Evolutionary conservation across 92 coral and sea anemone species (phyloP).

Genomic region (Porites lobata): DNA sequence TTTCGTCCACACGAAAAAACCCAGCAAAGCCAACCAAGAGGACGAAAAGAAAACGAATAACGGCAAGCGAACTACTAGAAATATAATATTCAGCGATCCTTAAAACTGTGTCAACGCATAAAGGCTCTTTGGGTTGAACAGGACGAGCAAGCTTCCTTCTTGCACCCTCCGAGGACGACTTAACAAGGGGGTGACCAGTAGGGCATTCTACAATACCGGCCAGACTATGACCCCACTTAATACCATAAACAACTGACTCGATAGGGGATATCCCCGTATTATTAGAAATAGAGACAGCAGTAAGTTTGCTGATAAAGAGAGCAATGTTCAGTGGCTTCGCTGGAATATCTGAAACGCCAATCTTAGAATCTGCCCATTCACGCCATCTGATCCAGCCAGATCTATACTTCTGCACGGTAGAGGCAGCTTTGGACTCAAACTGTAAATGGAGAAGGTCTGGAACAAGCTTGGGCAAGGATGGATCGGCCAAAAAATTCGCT

Average conservation of each 20-base stretch:
- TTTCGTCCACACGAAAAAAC: background rate
- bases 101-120: slow-evolving; percentile 43
- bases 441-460: no score
- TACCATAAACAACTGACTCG: no score
- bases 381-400: slow-evolving; percentile 45
- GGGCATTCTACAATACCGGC: slow-evolving; percentile 9
- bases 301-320: no score
- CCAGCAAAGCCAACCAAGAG: slow-evolving; percentile 1
- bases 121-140: slow-evolving; percentile 74
- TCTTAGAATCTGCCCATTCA: slow-evolving; percentile 18
- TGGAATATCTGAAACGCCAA: no score
- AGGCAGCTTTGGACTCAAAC: no score
- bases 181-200: slow-evolving; percentile 61
- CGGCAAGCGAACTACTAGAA: slow-evolving; percentile 49
- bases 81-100: slow-evolving; percentile 46
- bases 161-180: slow-evolving; percentile 66
- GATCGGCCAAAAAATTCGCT: no score
- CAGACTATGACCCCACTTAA: no score
- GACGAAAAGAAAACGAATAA: slow-evolving; percentile 62
- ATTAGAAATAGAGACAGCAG: no score
- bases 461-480: no score
- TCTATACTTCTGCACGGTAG: slow-evolving; percentile 21
- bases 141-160: slow-evolving; percentile 57
- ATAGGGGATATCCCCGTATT: no score
- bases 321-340: no score